Percentiles rank a stretch among this genome's conserved stretches.
phyloP scores from a whole-genome alignment of 2,888 invertebrate species.

The Anorthoa munda region DNA sequence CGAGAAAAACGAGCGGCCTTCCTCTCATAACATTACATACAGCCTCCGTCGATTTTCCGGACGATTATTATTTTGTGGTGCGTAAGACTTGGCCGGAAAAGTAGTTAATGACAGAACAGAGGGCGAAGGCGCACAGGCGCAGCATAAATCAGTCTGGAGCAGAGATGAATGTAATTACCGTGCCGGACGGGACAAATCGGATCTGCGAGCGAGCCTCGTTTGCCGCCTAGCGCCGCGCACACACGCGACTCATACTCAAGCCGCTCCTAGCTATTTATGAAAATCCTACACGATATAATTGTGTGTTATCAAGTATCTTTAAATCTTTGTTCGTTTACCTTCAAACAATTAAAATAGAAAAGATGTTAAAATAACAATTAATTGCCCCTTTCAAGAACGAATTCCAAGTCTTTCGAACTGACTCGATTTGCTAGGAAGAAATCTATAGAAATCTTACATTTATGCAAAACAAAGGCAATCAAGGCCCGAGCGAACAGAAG shows the following conservation, averaged over 20 bases:
- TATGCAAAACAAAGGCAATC: conserved; percentile 91
- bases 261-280: background rate
- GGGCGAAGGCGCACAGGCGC: conserved; percentile 74
- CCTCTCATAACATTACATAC: conserved; percentile 91
- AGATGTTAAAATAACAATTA: conserved; percentile 79
- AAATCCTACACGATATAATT: background rate
- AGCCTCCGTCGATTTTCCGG: conserved; percentile 90
- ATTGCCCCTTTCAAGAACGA: conserved; percentile 84
- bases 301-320: background rate
- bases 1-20: conserved; percentile 87
- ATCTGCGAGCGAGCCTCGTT: conserved; percentile 71
- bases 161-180: conserved; percentile 85
- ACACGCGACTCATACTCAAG: conserved; percentile 23
- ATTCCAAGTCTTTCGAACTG: conserved; percentile 85
- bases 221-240: conserved; percentile 54
- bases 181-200: conserved; percentile 80
- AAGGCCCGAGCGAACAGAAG: conserved; percentile 90
- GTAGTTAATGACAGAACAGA: conserved; percentile 85
- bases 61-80: conserved; percentile 91
- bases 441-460: conserved; percentile 90
- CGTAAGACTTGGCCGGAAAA: conserved; percentile 88
- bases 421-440: conserved; percentile 87
- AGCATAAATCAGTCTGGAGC: conserved; percentile 84
- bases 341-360: conserved; percentile 59
- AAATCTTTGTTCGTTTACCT: conserved; percentile 28